Evolutionary conservation across 2,888 invertebrate genomes (phyloP).

Genomic region (Cheilosia scutellata): DNA sequence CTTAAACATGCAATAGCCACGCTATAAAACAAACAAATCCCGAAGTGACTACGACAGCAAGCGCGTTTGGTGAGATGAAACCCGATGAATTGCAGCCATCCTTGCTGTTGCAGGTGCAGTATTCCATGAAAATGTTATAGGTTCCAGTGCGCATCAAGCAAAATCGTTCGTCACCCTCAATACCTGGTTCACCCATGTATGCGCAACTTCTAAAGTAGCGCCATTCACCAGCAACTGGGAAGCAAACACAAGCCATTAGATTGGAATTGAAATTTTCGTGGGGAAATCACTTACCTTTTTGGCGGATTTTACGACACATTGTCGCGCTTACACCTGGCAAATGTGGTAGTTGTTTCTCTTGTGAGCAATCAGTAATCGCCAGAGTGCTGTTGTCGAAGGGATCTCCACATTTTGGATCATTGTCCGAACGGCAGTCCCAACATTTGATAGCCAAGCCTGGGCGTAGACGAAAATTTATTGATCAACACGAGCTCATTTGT

Average conservation of each 20-base stretch:
- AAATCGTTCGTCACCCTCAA: slow-evolving; percentile 94
- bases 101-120: slow-evolving; percentile 96
- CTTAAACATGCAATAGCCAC: slow-evolving; percentile 69
- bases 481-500: background rate
- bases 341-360: slow-evolving; percentile 87
- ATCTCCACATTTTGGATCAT: slow-evolving; percentile 95
- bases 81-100: slow-evolving; percentile 93
- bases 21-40: slow-evolving; percentile 73
- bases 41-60: slow-evolving; percentile 76
- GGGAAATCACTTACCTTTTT: slow-evolving; percentile 88
- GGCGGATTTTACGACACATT: slow-evolving; percentile 96
- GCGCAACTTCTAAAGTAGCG: slow-evolving; percentile 95
- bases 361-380: slow-evolving; percentile 92
- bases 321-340: slow-evolving; percentile 89
- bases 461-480: slow-evolving; percentile 42
- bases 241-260: background rate
- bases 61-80: slow-evolving; percentile 82
- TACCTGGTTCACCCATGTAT: slow-evolving; percentile 95
- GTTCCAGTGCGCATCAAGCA: slow-evolving; percentile 96
- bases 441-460: slow-evolving; percentile 91
- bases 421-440: slow-evolving; percentile 95
- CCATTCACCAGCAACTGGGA: slow-evolving; percentile 93
- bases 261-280: background rate
- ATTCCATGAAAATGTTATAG: slow-evolving; percentile 97
- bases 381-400: slow-evolving; percentile 96